These are phyloP conservation scores for Oreochromis spilurus DNA, from an alignment of 2,113 vertebrate species.

Conservation along the genomic window DNA sequence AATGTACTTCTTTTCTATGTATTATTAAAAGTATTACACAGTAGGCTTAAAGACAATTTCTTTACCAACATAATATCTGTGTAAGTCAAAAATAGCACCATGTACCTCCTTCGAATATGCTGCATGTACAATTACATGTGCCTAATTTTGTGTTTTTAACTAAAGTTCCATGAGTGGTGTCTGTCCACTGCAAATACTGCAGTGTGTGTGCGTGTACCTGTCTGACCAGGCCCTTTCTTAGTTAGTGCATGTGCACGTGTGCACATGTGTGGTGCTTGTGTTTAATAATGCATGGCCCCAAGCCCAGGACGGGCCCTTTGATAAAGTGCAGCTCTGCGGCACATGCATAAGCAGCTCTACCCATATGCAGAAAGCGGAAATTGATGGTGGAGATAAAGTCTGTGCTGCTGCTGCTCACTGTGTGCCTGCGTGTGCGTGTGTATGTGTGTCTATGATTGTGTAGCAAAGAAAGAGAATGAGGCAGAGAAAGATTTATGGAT, in stretches of 20 bases:
- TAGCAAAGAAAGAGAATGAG: slow-evolving; percentile 22
- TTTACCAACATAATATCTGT: background rate
- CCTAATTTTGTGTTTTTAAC: background rate
- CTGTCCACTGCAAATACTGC: slow-evolving; percentile 34
- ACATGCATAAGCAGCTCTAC: slow-evolving; percentile 77
- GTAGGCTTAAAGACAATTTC: background rate
- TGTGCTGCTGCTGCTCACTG: slow-evolving; percentile 29
- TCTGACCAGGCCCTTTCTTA: slow-evolving; percentile 34
- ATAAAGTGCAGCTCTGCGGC: slow-evolving; percentile 74
- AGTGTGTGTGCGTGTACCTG: slow-evolving; percentile 24
- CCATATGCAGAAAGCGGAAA: slow-evolving; percentile 76
- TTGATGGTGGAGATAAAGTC: slow-evolving; percentile 78
- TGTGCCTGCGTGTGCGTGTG: slow-evolving; percentile 14
- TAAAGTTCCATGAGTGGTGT: slow-evolving; percentile 5
- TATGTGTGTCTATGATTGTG: slow-evolving; percentile 6
- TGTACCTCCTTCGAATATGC: background rate
- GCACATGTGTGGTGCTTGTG: slow-evolving; percentile 46
- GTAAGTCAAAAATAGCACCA: background rate
- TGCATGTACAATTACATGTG: background rate
- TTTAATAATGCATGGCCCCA: slow-evolving; percentile 78
- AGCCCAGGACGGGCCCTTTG: slow-evolving; percentile 73
- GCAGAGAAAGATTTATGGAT: slow-evolving; percentile 60
- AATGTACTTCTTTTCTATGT: background rate
- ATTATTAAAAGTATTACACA: background rate
- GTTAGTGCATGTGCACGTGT: slow-evolving; percentile 11